phyloP scores from a whole-genome alignment of 2,797 vertebrate genomes.

The Trachurus trachurus region DNA sequence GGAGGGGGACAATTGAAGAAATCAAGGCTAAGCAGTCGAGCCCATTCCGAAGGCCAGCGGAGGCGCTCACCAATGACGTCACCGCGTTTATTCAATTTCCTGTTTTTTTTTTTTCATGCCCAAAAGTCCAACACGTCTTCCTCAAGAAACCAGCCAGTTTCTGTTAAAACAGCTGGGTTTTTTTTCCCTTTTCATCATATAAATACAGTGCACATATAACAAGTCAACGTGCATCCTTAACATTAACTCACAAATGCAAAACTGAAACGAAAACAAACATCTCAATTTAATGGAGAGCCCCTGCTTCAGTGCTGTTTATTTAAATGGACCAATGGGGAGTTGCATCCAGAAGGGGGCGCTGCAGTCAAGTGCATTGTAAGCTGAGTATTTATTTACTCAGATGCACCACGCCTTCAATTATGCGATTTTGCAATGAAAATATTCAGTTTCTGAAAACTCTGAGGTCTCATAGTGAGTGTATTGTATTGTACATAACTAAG shows the following conservation, averaged over 20 bases:
- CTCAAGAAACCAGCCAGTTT: too few relatives aligned
- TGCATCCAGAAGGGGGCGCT: slow-evolving; percentile 47
- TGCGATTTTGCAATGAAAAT: too few relatives aligned
- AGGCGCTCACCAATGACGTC: slow-evolving; percentile 88
- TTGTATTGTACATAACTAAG: not conserved
- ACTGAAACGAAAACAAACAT: not conserved
- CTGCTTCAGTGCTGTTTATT: not conserved
- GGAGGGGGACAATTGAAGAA: slow-evolving; percentile 71
- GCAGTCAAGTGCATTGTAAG: not conserved
- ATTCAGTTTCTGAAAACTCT: not conserved
- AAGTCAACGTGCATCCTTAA: accelerated
- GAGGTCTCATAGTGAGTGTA: not conserved
- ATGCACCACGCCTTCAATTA: not conserved
- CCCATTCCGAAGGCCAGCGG: slow-evolving; percentile 87
- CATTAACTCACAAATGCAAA: not conserved
- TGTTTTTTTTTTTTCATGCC: slow-evolving; percentile 39
- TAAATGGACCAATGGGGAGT: not conserved
- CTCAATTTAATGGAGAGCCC: not conserved
- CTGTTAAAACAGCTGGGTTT: too few relatives aligned
- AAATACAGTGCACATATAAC: not conserved
- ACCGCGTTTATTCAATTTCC: slow-evolving; percentile 69
- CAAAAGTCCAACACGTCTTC: not conserved
- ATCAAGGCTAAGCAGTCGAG: slow-evolving; percentile 83
- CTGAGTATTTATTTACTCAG: not conserved
- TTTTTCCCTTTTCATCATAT: not conserved